Evolutionary conservation across 2,113 vertebrate species (phyloP), one percentile per base, ranked within the genome.

Genomic region (Fukomys damarensis): DNA sequence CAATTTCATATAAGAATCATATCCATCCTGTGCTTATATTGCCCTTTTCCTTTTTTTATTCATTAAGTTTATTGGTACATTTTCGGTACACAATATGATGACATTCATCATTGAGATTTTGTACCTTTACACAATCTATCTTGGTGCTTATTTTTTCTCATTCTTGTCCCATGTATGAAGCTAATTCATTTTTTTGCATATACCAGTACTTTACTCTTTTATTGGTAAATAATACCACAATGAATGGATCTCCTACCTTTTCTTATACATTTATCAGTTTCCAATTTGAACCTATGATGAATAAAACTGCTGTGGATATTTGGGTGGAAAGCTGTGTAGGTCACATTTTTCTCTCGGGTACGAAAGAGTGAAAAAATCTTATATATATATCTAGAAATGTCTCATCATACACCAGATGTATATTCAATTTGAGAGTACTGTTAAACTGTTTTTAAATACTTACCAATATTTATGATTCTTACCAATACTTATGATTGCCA

Each of bases 381-480:
- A 19, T 30, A 74, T 32, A 19, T 86, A 74, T 32, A 19, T 86
- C 32, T 54, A 80, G 41, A 59, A 59, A 66, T 56, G 19, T 65
- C 14, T 35, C 46, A 63, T 79, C 54, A 76, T 43, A 49, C 19
- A 49, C 12, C 61, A 66, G 38, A 59, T 65, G 35, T 24, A 77
- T 52, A 14, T 66, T 91, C 92, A 82, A 87, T 80, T 54, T 87
- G 63, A 87, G 43, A 97, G 82, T 74, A 22, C 49, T 70, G 24
- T 61, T 38, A 30, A 38, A 56, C 32, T 61, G 8, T 74, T 74
- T 41, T 74, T 5, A 74, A 74, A 56, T 56, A 43, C 41, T 74
- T 43, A 74, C 38, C n/a, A 43, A 74, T 14, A 43, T 17, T 56
- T 52, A 63, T 5, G 14, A 49, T 77, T 74, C 24, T 43, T 26